Conservation (phyloP, 2,888 invertebrate genomes). For the Pseudococcus viburni region DNA sequence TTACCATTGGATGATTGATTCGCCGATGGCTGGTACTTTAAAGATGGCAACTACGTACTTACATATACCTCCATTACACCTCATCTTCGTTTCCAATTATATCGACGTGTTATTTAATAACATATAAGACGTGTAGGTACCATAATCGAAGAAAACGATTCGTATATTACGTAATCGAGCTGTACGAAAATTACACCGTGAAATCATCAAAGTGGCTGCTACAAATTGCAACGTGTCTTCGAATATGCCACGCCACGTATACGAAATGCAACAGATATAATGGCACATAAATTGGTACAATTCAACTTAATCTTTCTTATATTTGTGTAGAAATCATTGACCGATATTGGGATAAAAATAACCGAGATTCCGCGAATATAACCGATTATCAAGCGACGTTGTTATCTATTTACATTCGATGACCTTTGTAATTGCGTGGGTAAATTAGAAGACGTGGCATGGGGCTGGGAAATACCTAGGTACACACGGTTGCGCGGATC, state of each 20-base stretch:
- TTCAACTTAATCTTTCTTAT: too few relatives aligned
- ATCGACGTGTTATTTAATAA: neutral
- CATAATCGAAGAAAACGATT: neutral
- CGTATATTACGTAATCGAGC: neutral
- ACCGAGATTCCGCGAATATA: neutral
- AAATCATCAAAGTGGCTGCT: conserved; percentile 3
- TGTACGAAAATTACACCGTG: conserved; percentile 16
- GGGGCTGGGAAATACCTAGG: neutral
- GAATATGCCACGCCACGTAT: neutral
- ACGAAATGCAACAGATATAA: neutral
- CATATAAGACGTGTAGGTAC: neutral
- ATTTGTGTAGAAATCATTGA: neutral
- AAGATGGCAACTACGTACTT: neutral
- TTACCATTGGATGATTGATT: too few relatives aligned
- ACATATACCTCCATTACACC: neutral
- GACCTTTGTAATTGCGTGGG: neutral
- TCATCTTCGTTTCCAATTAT: neutral
- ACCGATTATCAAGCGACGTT: neutral
- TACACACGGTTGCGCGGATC: neutral
- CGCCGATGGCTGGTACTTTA: neutral
- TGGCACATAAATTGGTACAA: neutral
- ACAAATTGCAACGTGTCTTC: neutral
- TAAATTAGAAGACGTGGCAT: neutral
- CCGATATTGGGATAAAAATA: neutral
- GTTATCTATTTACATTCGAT: neutral